Evolutionary conservation across 2,888 invertebrate species (phyloP).

Genomic region (Cyaniris semiargus): DNA sequence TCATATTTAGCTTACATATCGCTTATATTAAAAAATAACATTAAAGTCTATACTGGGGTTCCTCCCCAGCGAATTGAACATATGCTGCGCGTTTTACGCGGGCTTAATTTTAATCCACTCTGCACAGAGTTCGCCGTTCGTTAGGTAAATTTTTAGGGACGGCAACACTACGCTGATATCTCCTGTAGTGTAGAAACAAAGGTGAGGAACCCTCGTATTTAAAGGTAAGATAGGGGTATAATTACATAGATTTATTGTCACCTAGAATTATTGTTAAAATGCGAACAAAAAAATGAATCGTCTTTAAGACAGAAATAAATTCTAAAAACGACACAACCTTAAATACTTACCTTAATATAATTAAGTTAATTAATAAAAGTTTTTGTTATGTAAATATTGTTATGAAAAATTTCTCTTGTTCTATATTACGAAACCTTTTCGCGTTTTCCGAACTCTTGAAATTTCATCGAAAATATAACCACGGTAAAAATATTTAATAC

Average conservation of each 20-base stretch:
- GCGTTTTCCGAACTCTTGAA: too few relatives aligned
- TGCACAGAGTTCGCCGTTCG: conserved; percentile 34
- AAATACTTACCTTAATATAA: too few relatives aligned
- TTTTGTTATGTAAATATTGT: too few relatives aligned
- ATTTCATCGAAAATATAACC: too few relatives aligned
- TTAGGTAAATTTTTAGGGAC: conserved; percentile 32
- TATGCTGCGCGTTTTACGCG: conserved; percentile 72
- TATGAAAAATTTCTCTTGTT: too few relatives aligned
- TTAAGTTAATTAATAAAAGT: too few relatives aligned
- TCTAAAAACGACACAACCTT: too few relatives aligned
- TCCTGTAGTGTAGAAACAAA: conserved; percentile 10
- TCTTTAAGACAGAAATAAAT: too few relatives aligned
- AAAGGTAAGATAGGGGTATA: neutral
- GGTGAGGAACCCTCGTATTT: neutral
- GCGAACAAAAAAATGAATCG: neutral
- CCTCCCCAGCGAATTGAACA: conserved; percentile 50
- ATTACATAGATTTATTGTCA: neutral
- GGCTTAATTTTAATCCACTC: conserved; percentile 67
- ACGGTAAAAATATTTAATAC: too few relatives aligned
- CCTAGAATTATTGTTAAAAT: neutral
- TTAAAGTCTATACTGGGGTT: conserved; percentile 52
- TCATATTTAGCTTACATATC: conserved; percentile 25
- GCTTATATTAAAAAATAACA: conserved; percentile 33
- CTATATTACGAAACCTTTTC: too few relatives aligned
- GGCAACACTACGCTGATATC: conserved; percentile 11